Percentiles rank a stretch among this genome's conserved stretches.
These are phyloP conservation scores for Nemoura dubitans DNA, from an alignment of 2,888 invertebrate species.

Conservation along the genomic window DNA sequence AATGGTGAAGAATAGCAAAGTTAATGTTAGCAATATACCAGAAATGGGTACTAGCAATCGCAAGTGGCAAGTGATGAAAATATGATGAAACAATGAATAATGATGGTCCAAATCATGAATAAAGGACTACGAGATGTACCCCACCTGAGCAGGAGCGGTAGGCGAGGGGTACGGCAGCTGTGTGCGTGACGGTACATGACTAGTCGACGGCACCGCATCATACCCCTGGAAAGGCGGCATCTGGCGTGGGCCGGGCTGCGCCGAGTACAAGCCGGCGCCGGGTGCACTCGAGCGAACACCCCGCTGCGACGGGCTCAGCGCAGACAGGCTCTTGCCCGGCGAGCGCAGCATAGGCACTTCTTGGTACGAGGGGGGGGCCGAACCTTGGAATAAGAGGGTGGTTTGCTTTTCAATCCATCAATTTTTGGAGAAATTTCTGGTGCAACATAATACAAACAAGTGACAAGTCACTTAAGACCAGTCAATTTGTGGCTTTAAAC, in stretches of 20 bases:
- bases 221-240: neutral
- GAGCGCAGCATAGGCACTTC: slow-evolving; percentile 24
- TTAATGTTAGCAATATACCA: too few species aligned
- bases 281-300: too few species aligned
- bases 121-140: neutral
- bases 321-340: neutral
- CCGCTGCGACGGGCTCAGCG: neutral
- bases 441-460: too few species aligned
- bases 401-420: too few species aligned
- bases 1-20: too few species aligned
- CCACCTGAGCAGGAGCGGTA: slow-evolving; percentile 53
- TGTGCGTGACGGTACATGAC: neutral
- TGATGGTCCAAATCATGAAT: too few species aligned
- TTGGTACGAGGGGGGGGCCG: neutral
- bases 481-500: too few species aligned
- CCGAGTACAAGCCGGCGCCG: neutral
- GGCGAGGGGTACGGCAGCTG: slow-evolving; percentile 30
- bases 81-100: too few species aligned
- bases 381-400: neutral
- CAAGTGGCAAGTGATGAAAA: too few species aligned
- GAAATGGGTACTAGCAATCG: too few species aligned
- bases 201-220: neutral
- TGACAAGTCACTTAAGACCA: too few species aligned
- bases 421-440: too few species aligned
- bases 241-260: neutral